Evolutionary conservation across 1,140 invertebrate species (phyloP).

Genomic region (Zeugodacus cucurbitae): DNA sequence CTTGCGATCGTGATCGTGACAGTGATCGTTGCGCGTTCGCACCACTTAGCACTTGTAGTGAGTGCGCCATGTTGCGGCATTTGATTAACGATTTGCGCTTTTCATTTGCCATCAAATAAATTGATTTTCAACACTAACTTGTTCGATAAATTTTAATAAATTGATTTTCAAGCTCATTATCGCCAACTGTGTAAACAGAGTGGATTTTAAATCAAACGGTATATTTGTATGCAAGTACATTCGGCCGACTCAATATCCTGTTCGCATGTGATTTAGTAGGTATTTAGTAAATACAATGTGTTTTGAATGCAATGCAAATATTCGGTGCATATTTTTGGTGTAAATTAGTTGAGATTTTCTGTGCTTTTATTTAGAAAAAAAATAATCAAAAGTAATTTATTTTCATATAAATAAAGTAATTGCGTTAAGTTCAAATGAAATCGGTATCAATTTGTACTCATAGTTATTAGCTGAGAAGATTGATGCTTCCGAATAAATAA

Average conservation of each 20-base stretch:
- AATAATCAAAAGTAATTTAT: neutral
- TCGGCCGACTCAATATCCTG: neutral
- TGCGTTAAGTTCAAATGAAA: neutral
- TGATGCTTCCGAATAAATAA: neutral
- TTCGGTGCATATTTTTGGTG: neutral
- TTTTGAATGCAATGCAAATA: neutral
- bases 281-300: neutral
- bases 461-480: neutral
- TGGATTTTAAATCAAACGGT: neutral
- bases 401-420: neutral
- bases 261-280: neutral
- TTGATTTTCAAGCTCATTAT: conserved; percentile 41
- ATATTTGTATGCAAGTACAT: neutral
- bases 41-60: neutral
- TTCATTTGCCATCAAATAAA: neutral
- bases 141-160: conserved; percentile 41
- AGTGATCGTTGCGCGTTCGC: neutral
- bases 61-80: neutral
- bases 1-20: neutral
- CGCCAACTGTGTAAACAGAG: neutral
- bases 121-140: neutral
- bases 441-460: neutral
- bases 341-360: neutral
- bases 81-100: neutral
- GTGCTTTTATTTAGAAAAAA: neutral